phyloP scores from a whole-genome alignment of 2,888 invertebrate genomes.

The Pseudanteris insignis region DNA sequence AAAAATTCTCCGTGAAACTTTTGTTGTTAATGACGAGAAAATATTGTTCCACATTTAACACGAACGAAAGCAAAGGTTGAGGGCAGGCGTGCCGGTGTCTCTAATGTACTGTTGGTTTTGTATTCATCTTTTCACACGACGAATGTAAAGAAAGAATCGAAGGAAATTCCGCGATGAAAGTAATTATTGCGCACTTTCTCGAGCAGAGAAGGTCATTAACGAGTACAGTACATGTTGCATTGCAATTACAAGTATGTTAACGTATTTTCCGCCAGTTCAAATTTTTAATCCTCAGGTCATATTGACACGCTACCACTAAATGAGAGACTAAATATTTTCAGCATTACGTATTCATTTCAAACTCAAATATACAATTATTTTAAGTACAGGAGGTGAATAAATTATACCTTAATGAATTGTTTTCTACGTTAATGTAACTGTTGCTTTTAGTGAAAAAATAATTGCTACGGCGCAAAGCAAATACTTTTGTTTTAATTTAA shows the following conservation, averaged over 20 bases:
- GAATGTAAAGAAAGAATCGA: constrained; percentile 45
- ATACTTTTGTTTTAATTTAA: no score
- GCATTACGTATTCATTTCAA: no score
- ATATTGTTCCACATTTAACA: constrained; percentile 36
- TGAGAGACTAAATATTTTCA: no score
- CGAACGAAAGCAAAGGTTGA: constrained; percentile 49
- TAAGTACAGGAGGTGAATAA: no score
- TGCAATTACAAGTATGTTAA: constrained; percentile 32
- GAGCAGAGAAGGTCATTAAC: constrained; percentile 63
- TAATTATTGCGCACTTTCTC: constrained; percentile 59
- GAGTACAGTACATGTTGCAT: constrained; percentile 37
- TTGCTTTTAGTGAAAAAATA: no score
- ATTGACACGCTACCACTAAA: no score
- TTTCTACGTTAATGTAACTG: no score
- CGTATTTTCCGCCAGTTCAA: constrained; percentile 5
- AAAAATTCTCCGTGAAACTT: constrained; percentile 27
- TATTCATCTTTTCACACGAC: constrained; percentile 44
- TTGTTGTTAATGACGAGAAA: constrained; percentile 38
- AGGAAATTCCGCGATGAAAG: constrained; percentile 56
- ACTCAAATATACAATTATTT: no score
- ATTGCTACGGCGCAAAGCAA: no score
- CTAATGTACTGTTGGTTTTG: constrained; percentile 43
- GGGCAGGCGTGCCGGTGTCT: constrained; percentile 45
- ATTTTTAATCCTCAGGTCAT: no score
- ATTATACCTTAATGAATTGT: no score